Base-by-base conservation (phyloP, 2,113 vertebrate genomes). In the Orthochromis malagaraziensis region DNA sequence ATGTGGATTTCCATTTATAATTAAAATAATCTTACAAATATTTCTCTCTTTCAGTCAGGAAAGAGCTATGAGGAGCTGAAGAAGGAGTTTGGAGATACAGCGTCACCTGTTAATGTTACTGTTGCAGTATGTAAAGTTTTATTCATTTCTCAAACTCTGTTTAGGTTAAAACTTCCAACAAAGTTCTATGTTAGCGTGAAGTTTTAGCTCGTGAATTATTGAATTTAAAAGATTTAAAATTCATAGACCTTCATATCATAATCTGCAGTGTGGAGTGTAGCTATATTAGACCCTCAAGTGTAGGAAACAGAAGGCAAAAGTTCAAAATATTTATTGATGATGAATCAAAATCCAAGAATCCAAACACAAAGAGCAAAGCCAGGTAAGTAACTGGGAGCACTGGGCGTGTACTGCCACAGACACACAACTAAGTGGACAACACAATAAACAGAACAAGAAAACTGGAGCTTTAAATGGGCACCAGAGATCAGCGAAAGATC, bases 31-130 rank as follows among this genome's bases (percentile, higher is more conserved):
- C 5, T 70, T 4, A 57, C 29, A 19, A 58, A 60, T 9, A 3
- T 79, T 40, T 91, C 6, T 95, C 38, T 91, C 19, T 93, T 88
- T 7, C 79, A 98, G 98, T 96, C 85, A 82, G 97, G 97, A 35
- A 97, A 97, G 89, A 97, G 97, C 5, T 98, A 98, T 0, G 97
- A 98, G 81, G 95, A 98, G 60, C 55, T 98, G 94, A 98, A 97
- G 94, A 89, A 95, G 82, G 97, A 98, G 88, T 90, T 98, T 33
- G 97, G 97, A 68, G 96, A 97, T 1, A 47, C 81, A 2, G 87
- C 89, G 19, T 81, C 91, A 5, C 92, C 96, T 9, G 42, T 92
- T 8, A 79, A 26, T 33, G 90, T 97, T 58, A 40, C 91, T 35
- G 6, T 82, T 9, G 47, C 26, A 51, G 97, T 98, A 95, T 87